Conservation (phyloP, 2,888 invertebrate genomes). For the Miltochrista miniata region DNA sequence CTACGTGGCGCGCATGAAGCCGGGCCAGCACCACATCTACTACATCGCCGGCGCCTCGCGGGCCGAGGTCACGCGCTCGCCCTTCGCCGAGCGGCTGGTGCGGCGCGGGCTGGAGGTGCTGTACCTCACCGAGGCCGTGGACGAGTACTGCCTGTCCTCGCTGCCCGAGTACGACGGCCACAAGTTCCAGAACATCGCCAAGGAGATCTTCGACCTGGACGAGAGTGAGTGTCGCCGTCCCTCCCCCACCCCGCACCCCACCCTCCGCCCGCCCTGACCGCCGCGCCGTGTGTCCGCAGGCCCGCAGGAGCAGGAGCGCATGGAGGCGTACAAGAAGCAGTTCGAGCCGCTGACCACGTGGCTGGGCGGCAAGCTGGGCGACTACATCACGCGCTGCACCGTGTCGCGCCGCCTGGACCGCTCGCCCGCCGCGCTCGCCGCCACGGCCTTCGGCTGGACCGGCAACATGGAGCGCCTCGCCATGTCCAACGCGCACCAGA, state of each 20-base stretch:
- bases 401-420: slow-evolving; percentile 94
- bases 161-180: slow-evolving; percentile 99
- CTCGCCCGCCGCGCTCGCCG: slow-evolving; percentile 98
- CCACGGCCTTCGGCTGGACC: slow-evolving; percentile 99
- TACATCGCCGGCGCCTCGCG: slow-evolving; percentile 96
- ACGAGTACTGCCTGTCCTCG: slow-evolving; percentile 98
- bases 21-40: slow-evolving; percentile 96
- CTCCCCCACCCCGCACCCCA: too few relatives aligned
- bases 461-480: slow-evolving; percentile 99
- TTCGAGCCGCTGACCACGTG: slow-evolving; percentile 96
- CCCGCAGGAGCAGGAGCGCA: slow-evolving; percentile 87
- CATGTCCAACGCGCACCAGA: slow-evolving; percentile 97
- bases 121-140: slow-evolving; percentile 97
- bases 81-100: slow-evolving; percentile 97
- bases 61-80: slow-evolving; percentile 94
- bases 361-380: slow-evolving; percentile 93
- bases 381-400: slow-evolving; percentile 89
- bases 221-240: slow-evolving; percentile 78
- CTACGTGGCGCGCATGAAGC: slow-evolving; percentile 97
- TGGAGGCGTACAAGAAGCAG: slow-evolving; percentile 89
- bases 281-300: slow-evolving; percentile 44
- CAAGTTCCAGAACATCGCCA: slow-evolving; percentile 99
- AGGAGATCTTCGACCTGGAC: slow-evolving; percentile 96
- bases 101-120: slow-evolving; percentile 98
- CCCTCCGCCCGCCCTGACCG: background rate